Evolutionary conservation across 2,113 vertebrate genomes (phyloP).

Genomic region (Ictalurus furcatus): DNA sequence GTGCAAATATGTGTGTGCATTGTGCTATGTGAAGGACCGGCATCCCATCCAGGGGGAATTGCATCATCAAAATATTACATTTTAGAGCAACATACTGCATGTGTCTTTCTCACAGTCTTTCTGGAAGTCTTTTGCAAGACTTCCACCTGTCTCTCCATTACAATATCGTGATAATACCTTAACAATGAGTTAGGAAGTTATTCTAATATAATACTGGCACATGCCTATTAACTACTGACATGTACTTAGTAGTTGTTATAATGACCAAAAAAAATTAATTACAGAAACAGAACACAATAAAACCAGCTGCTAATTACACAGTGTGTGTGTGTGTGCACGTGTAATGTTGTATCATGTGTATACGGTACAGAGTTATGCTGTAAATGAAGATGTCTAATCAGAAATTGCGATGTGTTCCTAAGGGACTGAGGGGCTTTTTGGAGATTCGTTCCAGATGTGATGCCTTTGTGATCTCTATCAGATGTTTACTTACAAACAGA

Average conservation of each 20-base stretch:
- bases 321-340: not conserved
- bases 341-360: not conserved
- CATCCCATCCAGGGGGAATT: no score
- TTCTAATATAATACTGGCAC: no score
- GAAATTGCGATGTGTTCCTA: not conserved
- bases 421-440: not conserved
- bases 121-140: no score
- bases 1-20: no score
- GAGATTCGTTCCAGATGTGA: constrained; percentile 16
- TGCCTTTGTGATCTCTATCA: not conserved
- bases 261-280: not conserved
- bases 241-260: not conserved
- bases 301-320: not conserved
- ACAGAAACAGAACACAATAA: not conserved
- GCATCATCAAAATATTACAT: no score
- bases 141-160: not conserved
- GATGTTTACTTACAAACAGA: not conserved
- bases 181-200: not conserved
- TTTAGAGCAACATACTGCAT: no score
- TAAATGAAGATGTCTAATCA: constrained; percentile 21
- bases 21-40: no score
- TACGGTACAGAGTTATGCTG: not conserved
- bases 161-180: not conserved
- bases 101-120: not conserved
- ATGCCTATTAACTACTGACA: not conserved